Conservation (phyloP, 2,113 vertebrate species). For the Gymnarchus niloticus region DNA sequence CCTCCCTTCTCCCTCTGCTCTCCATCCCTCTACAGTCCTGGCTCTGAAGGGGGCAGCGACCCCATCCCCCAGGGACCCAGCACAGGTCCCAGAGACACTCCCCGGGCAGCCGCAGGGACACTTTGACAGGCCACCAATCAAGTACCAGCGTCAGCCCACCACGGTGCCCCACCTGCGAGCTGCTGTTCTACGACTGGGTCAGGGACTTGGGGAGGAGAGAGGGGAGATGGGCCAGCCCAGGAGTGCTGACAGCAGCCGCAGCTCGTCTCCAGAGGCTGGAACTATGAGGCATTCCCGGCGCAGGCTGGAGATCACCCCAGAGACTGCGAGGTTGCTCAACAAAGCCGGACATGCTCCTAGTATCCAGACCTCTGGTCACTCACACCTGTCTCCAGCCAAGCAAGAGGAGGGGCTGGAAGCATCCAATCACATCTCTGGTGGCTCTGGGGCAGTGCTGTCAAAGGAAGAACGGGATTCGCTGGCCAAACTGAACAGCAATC, state of each 20-base stretch:
- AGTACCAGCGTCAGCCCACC: conserved; percentile 58
- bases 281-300: conserved; percentile 27
- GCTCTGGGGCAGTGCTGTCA: conserved; percentile 3
- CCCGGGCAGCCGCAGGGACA: conserved; percentile 56
- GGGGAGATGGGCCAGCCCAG: conserved; percentile 32
- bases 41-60: conserved; percentile 49
- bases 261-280: conserved; percentile 50
- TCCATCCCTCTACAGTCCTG: conserved; percentile 49
- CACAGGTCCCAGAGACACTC: conserved; percentile 7
- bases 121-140: conserved; percentile 74
- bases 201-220: conserved; percentile 20
- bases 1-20: neutral
- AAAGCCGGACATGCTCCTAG: conserved; percentile 32
- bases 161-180: conserved; percentile 40
- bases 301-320: conserved; percentile 51
- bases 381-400: conserved; percentile 41
- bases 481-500: conserved; percentile 33
- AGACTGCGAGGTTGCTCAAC: conserved; percentile 51
- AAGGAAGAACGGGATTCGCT: conserved; percentile 6
- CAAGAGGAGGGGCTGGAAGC: conserved; percentile 48
- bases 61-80: conserved; percentile 26
- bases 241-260: conserved; percentile 47
- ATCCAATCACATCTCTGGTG: conserved; percentile 11
- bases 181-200: conserved; percentile 34
- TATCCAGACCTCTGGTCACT: conserved; percentile 22